These are phyloP conservation scores for Acipenser oxyrinchus DNA, from an alignment of 2,797 vertebrate genomes.

Conservation along the genomic window DNA sequence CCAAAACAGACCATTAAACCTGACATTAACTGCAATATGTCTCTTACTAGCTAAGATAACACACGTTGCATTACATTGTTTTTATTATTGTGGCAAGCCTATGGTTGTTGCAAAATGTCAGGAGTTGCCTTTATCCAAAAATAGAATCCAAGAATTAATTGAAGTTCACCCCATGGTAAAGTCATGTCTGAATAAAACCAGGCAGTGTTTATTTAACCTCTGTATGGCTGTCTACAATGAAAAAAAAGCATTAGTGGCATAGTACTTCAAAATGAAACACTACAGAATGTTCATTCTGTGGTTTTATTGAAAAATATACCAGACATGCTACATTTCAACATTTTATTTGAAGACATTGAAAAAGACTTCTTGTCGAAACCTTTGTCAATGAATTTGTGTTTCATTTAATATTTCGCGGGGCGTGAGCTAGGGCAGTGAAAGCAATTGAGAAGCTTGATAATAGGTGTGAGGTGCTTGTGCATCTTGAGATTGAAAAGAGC, in stretches of 20 bases:
- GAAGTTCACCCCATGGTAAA: background rate
- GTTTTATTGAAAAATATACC: too few species aligned
- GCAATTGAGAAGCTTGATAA: too few species aligned
- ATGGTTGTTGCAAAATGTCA: background rate
- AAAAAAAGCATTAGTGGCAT: background rate
- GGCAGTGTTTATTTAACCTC: background rate
- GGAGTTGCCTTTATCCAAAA: background rate
- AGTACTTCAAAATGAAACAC: background rate
- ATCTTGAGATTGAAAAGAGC: too few species aligned
- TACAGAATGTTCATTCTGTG: background rate
- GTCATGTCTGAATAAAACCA: constrained; percentile 1
- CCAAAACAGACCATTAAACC: background rate
- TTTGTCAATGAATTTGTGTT: too few species aligned
- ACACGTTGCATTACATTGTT: background rate
- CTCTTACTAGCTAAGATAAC: background rate
- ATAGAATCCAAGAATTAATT: background rate
- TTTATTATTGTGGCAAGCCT: background rate
- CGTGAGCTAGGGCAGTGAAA: too few species aligned
- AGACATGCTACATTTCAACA: too few species aligned
- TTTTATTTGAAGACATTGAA: too few species aligned
- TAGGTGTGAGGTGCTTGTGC: too few species aligned
- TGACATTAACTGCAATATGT: background rate
- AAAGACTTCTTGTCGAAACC: too few species aligned
- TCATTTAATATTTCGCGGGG: too few species aligned
- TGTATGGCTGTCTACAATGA: background rate